Evolutionary conservation across 2,113 vertebrate species (phyloP).

Genomic region (Dipodomys spectabilis): DNA sequence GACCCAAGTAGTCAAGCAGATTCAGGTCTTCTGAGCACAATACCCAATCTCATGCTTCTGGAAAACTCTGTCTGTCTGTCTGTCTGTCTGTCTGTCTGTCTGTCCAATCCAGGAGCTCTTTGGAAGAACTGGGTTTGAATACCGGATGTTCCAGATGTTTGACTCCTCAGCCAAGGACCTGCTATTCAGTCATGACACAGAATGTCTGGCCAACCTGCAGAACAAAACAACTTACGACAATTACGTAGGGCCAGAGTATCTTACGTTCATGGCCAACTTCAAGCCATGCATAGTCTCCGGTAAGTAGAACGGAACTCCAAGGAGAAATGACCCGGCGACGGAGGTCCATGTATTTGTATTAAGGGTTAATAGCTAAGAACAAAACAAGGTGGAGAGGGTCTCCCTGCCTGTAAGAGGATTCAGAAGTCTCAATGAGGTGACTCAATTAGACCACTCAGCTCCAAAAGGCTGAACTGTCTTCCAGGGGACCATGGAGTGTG

Average conservation of each 20-base stretch:
- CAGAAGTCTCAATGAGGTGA: not conserved
- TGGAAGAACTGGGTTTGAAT: conserved; percentile 79
- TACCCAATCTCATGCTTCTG: not conserved
- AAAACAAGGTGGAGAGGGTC: not conserved
- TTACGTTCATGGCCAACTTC: conserved; percentile 65
- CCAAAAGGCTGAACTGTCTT: not conserved
- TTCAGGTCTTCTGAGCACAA: not conserved
- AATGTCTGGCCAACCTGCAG: conserved; percentile 81
- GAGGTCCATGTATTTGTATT: not conserved
- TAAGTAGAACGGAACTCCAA: conserved; percentile 58
- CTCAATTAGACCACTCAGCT: not conserved
- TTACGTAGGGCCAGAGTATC: conserved; percentile 82
- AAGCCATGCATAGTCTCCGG: conserved; percentile 83
- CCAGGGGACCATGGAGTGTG: not conserved
- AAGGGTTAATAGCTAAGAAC: not conserved
- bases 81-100: not conserved
- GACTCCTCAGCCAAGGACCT: conserved; percentile 81
- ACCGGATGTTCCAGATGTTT: conserved; percentile 82
- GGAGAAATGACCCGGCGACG: not conserved
- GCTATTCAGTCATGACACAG: conserved; percentile 85
- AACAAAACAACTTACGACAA: conserved; percentile 70
- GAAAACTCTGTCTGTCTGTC: no score
- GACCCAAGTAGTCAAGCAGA: not conserved
- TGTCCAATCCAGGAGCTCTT: conserved; percentile 82
- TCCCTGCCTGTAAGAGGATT: not conserved